These are phyloP conservation scores for Epinotia ramella DNA, from an alignment of 2,888 invertebrate species.

Conservation along the genomic window DNA sequence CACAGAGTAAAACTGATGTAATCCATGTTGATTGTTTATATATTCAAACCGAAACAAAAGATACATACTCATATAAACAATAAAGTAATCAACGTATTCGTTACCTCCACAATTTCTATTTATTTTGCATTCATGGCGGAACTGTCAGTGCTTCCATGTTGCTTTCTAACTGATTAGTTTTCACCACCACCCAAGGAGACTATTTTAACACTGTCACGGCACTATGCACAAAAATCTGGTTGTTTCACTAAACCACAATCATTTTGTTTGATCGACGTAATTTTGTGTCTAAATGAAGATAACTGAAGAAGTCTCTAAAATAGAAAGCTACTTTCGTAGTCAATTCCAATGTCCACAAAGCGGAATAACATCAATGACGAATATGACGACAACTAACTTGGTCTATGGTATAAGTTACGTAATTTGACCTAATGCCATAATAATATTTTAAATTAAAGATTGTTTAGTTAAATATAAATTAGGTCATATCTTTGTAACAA, in stretches of 20 bases:
- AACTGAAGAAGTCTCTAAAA: conserved; percentile 47
- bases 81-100: conserved; percentile 53
- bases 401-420: conserved; percentile 44
- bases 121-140: conserved; percentile 86
- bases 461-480: neutral
- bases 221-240: conserved; percentile 45
- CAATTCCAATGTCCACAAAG: conserved; percentile 46
- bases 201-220: conserved; percentile 48
- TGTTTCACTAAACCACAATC: conserved; percentile 6
- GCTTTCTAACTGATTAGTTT: conserved; percentile 75
- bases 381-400: conserved; percentile 40
- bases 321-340: conserved; percentile 81
- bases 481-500: neutral
- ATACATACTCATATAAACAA: conserved; percentile 49
- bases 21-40: conserved; percentile 45
- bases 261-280: neutral
- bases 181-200: conserved; percentile 41
- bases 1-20: conserved; percentile 39
- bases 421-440: conserved; percentile 30
- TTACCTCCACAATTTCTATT: conserved; percentile 83
- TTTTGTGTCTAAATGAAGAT: conserved; percentile 19
- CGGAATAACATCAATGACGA: conserved; percentile 53
- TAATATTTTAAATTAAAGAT: no score
- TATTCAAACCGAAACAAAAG: conserved; percentile 54
- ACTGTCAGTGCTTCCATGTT: conserved; percentile 86